These are phyloP conservation scores for Phenganax marumi DNA, from an alignment of 92 coral and sea anemone species.

Conservation along the genomic window DNA sequence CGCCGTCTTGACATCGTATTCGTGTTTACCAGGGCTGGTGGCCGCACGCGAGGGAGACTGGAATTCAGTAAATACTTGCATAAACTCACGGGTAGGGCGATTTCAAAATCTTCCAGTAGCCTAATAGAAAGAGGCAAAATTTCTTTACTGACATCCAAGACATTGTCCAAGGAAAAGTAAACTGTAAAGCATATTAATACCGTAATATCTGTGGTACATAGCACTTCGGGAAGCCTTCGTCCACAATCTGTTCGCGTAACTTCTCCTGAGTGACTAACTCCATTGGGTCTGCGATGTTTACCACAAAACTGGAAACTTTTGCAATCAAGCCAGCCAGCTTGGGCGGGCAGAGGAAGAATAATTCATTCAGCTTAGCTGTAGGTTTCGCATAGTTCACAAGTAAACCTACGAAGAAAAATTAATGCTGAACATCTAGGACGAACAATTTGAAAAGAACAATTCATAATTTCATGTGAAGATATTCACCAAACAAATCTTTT, in stretches of 20 bases:
- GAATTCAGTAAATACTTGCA: constrained; percentile 70
- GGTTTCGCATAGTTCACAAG: constrained; percentile 84
- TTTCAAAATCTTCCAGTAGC: constrained; percentile 73
- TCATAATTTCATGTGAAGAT: neutral
- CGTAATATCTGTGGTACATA: constrained; percentile 13
- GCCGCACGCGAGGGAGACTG: constrained; percentile 52
- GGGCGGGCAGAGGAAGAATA: constrained; percentile 76
- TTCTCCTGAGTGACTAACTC: constrained; percentile 65
- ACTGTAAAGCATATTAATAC: neutral
- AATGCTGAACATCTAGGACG: constrained; percentile 48
- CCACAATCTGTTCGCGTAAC: neutral
- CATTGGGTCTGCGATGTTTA: constrained; percentile 36
- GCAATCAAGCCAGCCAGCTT: constrained; percentile 79
- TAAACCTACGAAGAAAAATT: constrained; percentile 57
- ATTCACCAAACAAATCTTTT: neutral
- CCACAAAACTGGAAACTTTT: constrained; percentile 54
- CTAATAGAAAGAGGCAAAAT: constrained; percentile 30
- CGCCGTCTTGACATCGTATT: constrained; percentile 60
- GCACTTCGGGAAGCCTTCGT: neutral
- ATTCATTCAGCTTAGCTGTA: constrained; percentile 69
- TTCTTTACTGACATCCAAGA: too few species aligned
- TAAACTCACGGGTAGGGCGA: constrained; percentile 66
- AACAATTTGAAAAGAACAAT: neutral
- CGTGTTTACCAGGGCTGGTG: constrained; percentile 53
- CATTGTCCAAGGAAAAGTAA: neutral